Base-by-base conservation (phyloP, 1,140 invertebrate species). In the Planococcus citri region DNA sequence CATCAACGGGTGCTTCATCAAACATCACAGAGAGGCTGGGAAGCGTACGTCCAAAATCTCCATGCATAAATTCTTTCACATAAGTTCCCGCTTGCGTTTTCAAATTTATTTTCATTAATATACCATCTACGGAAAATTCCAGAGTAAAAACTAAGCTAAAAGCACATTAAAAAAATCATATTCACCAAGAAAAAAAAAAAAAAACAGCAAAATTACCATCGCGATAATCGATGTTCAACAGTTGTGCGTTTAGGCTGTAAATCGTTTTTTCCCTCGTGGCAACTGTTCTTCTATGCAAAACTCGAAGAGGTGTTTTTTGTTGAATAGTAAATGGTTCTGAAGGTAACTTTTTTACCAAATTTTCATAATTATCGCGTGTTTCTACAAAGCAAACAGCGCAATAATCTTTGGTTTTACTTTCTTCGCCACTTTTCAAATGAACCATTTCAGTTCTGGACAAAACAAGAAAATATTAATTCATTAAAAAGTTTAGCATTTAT, bases 21-120 rank as follows among this genome's bases (percentile, higher is more conserved):
- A 87, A 73, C 12, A 88, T 70, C 0, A 75, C 74, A 21, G 84
- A 82, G 12, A 94, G 76, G 77, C 81, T 87, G 0, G 95, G 95
- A 14, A 76, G 77, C 0, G 94, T 96, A 51, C 95, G 82, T 17
- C 90, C 89, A 77, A 97, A 91, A 80, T 98, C 95, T 0, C 95
- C 92, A 80, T 98, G 94, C 20, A 95, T 88, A 82, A 97, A 94
- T 81, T 98, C 95, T 80, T 98, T 98, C 0, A 98, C 86, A 77
- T 98, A 98, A 1, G 94, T 97, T 51, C 95, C 95, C 51, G 95
- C 94, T 79, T 96, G 90, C 14, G 93, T 95, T 68, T 83, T 85
- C 0, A 97, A 71, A 72, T 85, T 80, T 2, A 97, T 74, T 69
- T 41, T 74, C 60, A 75, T 75, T 21, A 74, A 73, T 17, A 72